These are phyloP conservation scores for Gila robusta DNA, from an alignment of 2,797 vertebrate species.

Conservation along the genomic window DNA sequence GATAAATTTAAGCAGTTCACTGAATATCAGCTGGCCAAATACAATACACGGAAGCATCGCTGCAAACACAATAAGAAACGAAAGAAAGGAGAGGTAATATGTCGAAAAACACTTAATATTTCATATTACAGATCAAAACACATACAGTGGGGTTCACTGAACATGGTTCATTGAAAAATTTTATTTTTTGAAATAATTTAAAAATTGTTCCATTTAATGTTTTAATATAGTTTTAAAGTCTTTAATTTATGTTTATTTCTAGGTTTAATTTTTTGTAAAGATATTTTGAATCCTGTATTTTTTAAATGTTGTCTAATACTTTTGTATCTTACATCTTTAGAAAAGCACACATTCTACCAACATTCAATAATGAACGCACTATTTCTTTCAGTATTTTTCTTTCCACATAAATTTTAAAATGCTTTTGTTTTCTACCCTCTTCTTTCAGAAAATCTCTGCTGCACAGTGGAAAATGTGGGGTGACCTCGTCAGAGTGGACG, in stretches of 20 bases:
- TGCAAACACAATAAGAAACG: slow-evolving; percentile 78
- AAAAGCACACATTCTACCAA: neutral
- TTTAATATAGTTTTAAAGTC: neutral
- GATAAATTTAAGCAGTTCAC: slow-evolving; percentile 90
- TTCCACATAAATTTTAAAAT: neutral
- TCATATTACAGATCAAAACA: neutral
- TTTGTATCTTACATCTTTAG: neutral
- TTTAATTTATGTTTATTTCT: neutral
- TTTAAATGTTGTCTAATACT: neutral
- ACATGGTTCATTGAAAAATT: neutral
- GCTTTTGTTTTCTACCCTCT: no score
- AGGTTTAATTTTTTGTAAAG: neutral
- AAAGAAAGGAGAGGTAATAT: slow-evolving; percentile 66
- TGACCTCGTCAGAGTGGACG: slow-evolving; percentile 57
- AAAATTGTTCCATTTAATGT: neutral
- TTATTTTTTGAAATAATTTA: neutral
- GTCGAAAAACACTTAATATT: neutral
- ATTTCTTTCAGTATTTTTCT: neutral
- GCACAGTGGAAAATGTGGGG: slow-evolving; percentile 70
- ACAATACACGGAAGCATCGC: slow-evolving; percentile 86
- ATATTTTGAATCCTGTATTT: neutral
- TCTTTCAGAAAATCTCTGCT: slow-evolving; percentile 61
- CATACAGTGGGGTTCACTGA: neutral
- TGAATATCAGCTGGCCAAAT: slow-evolving; percentile 91
- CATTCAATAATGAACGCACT: neutral